These are phyloP conservation scores for Torymus texanus DNA, from an alignment of 2,888 invertebrate species.

Conservation along the genomic window DNA sequence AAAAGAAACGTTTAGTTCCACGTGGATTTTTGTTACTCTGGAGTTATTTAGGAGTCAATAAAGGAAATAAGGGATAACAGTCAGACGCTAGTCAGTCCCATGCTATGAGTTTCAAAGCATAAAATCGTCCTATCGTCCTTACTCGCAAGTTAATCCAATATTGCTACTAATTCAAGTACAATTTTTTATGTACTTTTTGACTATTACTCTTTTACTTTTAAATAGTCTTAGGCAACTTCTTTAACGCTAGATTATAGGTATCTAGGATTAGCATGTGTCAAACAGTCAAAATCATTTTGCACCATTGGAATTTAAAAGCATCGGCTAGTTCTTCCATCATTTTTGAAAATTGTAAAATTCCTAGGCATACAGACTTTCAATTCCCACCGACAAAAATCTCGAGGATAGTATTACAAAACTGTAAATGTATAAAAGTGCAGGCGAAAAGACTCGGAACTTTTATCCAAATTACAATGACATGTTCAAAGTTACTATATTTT, in stretches of 20 bases:
- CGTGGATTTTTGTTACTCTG: slow-evolving; percentile 27
- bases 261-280: slow-evolving; percentile 65
- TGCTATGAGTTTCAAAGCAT: slow-evolving; percentile 28
- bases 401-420: slow-evolving; percentile 55
- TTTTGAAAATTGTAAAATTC: slow-evolving; percentile 49
- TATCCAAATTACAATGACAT: slow-evolving; percentile 58
- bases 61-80: slow-evolving; percentile 36
- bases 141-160: slow-evolving; percentile 39
- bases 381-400: slow-evolving; percentile 48
- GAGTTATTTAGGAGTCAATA: slow-evolving; percentile 21
- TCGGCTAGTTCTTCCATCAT: slow-evolving; percentile 33
- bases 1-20: slow-evolving; percentile 39
- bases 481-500: slow-evolving; percentile 42
- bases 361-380: slow-evolving; percentile 54
- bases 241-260: slow-evolving; percentile 62
- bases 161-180: slow-evolving; percentile 50
- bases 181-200: slow-evolving; percentile 35
- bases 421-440: slow-evolving; percentile 72
- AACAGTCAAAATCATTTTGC: slow-evolving; percentile 61
- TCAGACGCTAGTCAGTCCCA: slow-evolving; percentile 36
- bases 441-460: slow-evolving; percentile 63
- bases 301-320: slow-evolving; percentile 47
- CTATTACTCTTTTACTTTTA: slow-evolving; percentile 50
- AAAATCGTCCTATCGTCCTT: slow-evolving; percentile 27
- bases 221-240: slow-evolving; percentile 51